These are phyloP conservation scores for Geodia barretti DNA, from an alignment of 37 sponge, comb jelly and placozoan genomes.

Conservation along the genomic window DNA sequence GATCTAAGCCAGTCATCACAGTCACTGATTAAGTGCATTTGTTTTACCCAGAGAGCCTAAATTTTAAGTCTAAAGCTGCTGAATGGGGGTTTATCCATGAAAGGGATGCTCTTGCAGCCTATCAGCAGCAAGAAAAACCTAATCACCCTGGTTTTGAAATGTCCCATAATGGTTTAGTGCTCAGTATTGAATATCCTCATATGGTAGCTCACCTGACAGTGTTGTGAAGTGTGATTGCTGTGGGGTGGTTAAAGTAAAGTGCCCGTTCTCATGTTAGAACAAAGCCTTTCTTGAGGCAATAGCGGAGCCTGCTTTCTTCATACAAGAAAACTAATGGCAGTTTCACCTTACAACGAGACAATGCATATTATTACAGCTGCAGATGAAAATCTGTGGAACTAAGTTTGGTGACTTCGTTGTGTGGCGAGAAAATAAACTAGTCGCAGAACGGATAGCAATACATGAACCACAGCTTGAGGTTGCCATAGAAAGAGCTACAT, in stretches of 20 bases:
- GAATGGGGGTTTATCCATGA: constrained; percentile 66
- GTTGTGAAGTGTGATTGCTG: constrained; percentile 42
- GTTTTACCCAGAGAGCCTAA: constrained; percentile 33
- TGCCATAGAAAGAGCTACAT: neutral
- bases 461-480: neutral
- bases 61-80: constrained; percentile 35
- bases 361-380: constrained; percentile 60
- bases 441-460: constrained; percentile 1
- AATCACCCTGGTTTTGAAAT: constrained; percentile 16
- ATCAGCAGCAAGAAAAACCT: neutral
- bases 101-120: constrained; percentile 30
- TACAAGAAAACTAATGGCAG: constrained; percentile 18
- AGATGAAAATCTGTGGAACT: constrained; percentile 45
- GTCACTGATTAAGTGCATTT: constrained; percentile 30
- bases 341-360: constrained; percentile 12
- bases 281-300: constrained; percentile 9
- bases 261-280: neutral
- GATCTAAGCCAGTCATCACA: constrained; percentile 32
- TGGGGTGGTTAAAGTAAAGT: constrained; percentile 7
- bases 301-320: constrained; percentile 29
- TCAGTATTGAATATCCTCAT: constrained; percentile 9
- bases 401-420: constrained; percentile 55
- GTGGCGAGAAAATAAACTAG: constrained; percentile 19
- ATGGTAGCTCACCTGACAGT: constrained; percentile 46
- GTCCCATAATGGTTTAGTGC: constrained; percentile 29